Base-by-base conservation (phyloP, 2,888 invertebrate species). In the Agonopterix heracliana region DNA sequence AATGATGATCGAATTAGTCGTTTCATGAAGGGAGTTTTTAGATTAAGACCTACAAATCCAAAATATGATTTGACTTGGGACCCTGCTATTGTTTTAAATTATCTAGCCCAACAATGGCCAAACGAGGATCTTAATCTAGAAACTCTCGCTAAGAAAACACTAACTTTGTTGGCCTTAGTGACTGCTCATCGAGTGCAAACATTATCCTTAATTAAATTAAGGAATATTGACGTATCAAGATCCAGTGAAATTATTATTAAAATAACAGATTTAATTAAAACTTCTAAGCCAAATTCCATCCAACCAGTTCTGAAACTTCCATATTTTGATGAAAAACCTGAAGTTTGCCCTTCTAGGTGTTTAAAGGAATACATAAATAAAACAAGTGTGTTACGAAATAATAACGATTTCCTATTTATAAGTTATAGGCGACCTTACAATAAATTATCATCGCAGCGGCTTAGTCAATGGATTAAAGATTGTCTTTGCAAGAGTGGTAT, bases 121-220 rank as follows among this genome's bases (percentile, higher is more conserved):
- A 51, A 51, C 41, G 35, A 44, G 13, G 11, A 34, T 12, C 9
- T 47, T 0, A 17, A 13, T 40, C 35, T 53, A 3, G 46, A 50
- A 44, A 44, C 12, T 7, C n/a, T 52, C 3, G 17, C 45, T 14
- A 49, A 47, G 17, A 52, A 52, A 41, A 36, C 41, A 12, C 43
- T 47, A 9, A 47, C 47, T 7, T n/a, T 52, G 4, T 9, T 52
- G 2, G 49, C 52, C 8, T n/a, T 52, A 7, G 45, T 45, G 9
- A 49, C 52, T 1, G 52, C 47, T 1, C 52, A 49, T 42, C 14
- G 52, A 34, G 47, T 47, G 7, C 52, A 52, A 10, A 52, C 52
- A 1, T 17, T 52, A 9, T 38, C 47, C 10, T 8, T 40, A n/a
- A 52, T 52, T 26, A 47, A 41, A 5, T 9, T 52, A 17, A 45